phyloP scores from a whole-genome alignment of 1,140 invertebrate species.

The Hetaerina americana region DNA sequence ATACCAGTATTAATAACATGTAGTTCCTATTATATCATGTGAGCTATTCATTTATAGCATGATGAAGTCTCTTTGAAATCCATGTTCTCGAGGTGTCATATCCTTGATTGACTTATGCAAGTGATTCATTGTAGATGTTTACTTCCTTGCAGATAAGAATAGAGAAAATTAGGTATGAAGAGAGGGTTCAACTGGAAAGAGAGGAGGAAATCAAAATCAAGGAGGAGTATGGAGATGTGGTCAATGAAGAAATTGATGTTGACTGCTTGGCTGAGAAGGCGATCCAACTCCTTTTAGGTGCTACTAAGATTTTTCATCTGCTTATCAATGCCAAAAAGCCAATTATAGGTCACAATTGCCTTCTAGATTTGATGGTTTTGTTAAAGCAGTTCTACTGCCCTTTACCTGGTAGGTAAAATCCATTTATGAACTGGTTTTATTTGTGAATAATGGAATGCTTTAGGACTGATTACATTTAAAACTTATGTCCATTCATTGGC shows the following conservation, averaged over 20 bases:
- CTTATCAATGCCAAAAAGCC: conserved; percentile 46
- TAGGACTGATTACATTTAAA: too few species aligned
- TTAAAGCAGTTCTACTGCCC: conserved; percentile 55
- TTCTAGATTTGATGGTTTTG: conserved; percentile 54
- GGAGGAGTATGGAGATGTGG: not conserved
- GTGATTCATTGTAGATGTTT: too few species aligned
- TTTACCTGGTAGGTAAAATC: conserved; percentile 39
- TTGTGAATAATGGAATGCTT: too few species aligned
- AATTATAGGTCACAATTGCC: conserved; percentile 59
- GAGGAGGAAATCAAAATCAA: not conserved
- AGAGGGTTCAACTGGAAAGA: not conserved
- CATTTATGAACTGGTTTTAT: conserved; percentile 4
- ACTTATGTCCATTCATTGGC: too few species aligned
- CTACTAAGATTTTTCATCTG: conserved; percentile 49
- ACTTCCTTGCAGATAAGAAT: not conserved
- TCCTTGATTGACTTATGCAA: too few species aligned
- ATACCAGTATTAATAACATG: too few species aligned
- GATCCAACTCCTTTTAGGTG: conserved; percentile 45
- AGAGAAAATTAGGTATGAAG: not conserved
- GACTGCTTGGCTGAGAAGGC: conserved; percentile 25
- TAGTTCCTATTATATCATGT: too few species aligned
- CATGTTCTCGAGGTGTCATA: too few species aligned
- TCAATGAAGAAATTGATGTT: not conserved
- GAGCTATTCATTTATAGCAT: too few species aligned
- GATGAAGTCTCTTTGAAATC: too few species aligned